Evolutionary conservation across 2,888 invertebrate genomes (phyloP).

Genomic region (Blastobasis lacticolella): DNA sequence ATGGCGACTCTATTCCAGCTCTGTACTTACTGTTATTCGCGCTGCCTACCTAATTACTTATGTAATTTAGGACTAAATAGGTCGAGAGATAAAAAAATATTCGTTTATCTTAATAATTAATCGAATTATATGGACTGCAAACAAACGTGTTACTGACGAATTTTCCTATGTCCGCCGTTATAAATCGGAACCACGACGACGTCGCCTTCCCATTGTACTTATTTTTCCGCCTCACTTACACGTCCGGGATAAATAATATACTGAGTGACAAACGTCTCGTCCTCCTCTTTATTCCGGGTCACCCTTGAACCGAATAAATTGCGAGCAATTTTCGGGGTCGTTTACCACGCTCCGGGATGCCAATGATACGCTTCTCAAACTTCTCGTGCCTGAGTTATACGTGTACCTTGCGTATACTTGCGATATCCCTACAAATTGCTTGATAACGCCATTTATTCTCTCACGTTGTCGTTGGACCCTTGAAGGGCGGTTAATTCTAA

Average conservation of each 20-base stretch:
- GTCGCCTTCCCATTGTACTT: too few species aligned
- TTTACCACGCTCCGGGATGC: constrained; percentile 59
- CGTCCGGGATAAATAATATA: constrained; percentile 57
- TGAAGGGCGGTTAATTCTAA: constrained; percentile 4
- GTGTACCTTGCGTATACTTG: constrained; percentile 23
- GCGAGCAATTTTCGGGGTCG: constrained; percentile 63
- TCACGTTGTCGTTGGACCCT: constrained; percentile 1
- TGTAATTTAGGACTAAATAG: too few species aligned
- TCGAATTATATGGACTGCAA: too few species aligned
- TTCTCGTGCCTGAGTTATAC: constrained; percentile 34
- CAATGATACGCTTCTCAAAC: constrained; percentile 53
- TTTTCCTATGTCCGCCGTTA: too few species aligned
- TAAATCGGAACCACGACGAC: too few species aligned
- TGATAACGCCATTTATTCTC: constrained; percentile 29
- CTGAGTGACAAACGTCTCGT: constrained; percentile 60
- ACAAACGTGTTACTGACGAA: too few species aligned
- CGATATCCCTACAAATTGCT: constrained; percentile 37
- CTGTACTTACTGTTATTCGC: too few species aligned
- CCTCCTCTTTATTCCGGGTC: constrained; percentile 54
- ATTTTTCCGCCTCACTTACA: constrained; percentile 31
- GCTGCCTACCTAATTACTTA: too few species aligned
- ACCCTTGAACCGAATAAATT: constrained; percentile 67
- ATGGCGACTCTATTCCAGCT: too few species aligned
- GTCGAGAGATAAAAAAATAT: too few species aligned
- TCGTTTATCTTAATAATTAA: too few species aligned